phyloP scores from a whole-genome alignment of 2,888 invertebrate genomes.

The Allygus modestus region DNA sequence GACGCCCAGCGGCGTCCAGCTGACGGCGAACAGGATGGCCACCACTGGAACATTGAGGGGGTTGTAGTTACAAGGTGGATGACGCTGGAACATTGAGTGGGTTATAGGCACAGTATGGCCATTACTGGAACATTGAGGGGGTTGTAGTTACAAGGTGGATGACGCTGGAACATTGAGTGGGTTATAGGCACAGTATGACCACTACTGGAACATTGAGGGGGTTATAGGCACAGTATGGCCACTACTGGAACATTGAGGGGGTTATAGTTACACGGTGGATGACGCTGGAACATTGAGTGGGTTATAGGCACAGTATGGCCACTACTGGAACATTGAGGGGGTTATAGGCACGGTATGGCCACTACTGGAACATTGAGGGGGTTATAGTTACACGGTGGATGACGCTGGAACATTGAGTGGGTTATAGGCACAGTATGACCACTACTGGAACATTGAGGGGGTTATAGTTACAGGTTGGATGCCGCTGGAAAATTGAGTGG shows the following conservation, averaged over 20 bases:
- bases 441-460: too few relatives aligned
- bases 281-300: too few relatives aligned
- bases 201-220: constrained; percentile 79
- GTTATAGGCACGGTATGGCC: constrained; percentile 67
- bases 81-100: constrained; percentile 79
- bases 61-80: constrained; percentile 74
- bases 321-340: constrained; percentile 79
- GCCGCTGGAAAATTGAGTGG: constrained; percentile 79
- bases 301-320: constrained; percentile 74
- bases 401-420: too few relatives aligned
- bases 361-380: too few relatives aligned
- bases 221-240: constrained; percentile 67
- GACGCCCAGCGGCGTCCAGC: constrained; percentile 79
- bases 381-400: too few relatives aligned
- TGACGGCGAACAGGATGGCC: constrained; percentile 76
- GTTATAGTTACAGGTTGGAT: constrained; percentile 74
- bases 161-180: too few relatives aligned
- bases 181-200: constrained; percentile 74
- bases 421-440: too few relatives aligned
- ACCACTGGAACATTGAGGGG: constrained; percentile 68
- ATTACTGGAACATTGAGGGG: too few relatives aligned
- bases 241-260: too few relatives aligned
- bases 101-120: constrained; percentile 67
- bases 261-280: too few relatives aligned
- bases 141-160: too few relatives aligned